Evolutionary conservation across 2,797 vertebrate genomes (phyloP).

Genomic region (Manis crassicaudata): DNA sequence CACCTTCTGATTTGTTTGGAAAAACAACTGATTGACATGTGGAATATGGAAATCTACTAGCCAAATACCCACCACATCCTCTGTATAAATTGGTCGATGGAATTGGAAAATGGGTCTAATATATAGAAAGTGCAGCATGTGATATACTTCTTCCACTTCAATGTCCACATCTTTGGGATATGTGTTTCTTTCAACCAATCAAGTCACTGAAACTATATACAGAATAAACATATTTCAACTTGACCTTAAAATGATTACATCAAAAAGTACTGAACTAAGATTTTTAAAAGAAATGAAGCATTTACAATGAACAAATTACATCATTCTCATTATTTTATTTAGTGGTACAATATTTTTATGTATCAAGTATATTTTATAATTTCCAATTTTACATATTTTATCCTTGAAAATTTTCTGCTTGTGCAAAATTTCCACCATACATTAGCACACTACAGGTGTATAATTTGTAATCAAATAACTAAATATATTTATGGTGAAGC

Average conservation of each 20-base stretch:
- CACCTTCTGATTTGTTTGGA: conserved; percentile 41
- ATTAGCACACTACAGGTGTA: not conserved
- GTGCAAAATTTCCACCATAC: not conserved
- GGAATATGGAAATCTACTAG: conserved; percentile 13
- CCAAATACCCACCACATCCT: not conserved
- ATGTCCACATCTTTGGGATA: not conserved
- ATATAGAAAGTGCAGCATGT: not conserved
- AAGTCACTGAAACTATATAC: not conserved
- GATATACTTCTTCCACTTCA: not conserved
- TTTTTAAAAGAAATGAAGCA: conserved; percentile 58
- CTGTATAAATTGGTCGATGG: not conserved
- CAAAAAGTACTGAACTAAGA: conserved; percentile 42
- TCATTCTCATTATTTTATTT: conserved; percentile 29
- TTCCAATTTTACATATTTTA: conserved; percentile 33
- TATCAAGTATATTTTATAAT: not conserved
- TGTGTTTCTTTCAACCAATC: not conserved
- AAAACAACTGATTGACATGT: not conserved
- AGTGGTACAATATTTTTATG: conserved; percentile 18
- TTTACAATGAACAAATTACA: conserved; percentile 34
- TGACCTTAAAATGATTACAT: conserved; percentile 55
- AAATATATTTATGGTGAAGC: not conserved
- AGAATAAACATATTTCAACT: conserved; percentile 47
- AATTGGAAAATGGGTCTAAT: not conserved
- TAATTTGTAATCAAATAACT: conserved; percentile 3
- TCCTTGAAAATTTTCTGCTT: conserved; percentile 42